Conservation (phyloP, 2,113 vertebrate genomes). For the Periophthalmodon schlosseri region DNA sequence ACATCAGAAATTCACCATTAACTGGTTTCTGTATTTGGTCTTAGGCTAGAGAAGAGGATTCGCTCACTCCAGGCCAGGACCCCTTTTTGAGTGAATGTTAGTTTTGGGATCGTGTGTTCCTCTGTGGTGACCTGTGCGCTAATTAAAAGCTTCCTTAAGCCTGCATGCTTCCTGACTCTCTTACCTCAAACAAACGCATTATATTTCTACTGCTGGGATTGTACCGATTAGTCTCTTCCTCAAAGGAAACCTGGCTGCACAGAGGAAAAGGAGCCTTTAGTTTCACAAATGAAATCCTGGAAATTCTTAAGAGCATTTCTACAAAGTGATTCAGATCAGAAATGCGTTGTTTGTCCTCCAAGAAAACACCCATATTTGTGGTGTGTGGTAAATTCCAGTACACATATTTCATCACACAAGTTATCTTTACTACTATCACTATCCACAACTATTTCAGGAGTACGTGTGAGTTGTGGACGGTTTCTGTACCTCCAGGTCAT, state of each 20-base stretch:
- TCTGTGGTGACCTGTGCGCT: constrained; percentile 31
- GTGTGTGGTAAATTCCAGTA: neutral
- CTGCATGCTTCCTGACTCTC: constrained; percentile 69
- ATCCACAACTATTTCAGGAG: constrained; percentile 10
- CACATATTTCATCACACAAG: neutral
- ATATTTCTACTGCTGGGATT: constrained; percentile 70
- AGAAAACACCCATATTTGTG: neutral
- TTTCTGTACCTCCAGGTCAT: neutral
- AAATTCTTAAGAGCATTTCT: constrained; percentile 28
- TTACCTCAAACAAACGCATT: constrained; percentile 61
- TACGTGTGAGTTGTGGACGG: constrained; percentile 1
- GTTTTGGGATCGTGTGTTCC: constrained; percentile 14
- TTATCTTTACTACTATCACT: constrained; percentile 6
- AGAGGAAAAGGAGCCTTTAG: constrained; percentile 74
- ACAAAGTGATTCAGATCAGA: neutral
- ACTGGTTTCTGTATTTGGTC: neutral
- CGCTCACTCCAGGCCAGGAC: neutral
- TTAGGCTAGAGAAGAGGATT: neutral
- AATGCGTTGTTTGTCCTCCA: neutral
- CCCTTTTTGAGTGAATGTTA: neutral
- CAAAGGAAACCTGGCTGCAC: constrained; percentile 70
- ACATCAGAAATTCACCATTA: too few relatives aligned
- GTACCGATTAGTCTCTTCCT: constrained; percentile 74
- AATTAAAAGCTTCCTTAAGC: constrained; percentile 73
- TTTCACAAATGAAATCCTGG: constrained; percentile 63